These are phyloP conservation scores for Phalanger gymnotis DNA, from an alignment of 2,797 vertebrate genomes.

Conservation along the genomic window DNA sequence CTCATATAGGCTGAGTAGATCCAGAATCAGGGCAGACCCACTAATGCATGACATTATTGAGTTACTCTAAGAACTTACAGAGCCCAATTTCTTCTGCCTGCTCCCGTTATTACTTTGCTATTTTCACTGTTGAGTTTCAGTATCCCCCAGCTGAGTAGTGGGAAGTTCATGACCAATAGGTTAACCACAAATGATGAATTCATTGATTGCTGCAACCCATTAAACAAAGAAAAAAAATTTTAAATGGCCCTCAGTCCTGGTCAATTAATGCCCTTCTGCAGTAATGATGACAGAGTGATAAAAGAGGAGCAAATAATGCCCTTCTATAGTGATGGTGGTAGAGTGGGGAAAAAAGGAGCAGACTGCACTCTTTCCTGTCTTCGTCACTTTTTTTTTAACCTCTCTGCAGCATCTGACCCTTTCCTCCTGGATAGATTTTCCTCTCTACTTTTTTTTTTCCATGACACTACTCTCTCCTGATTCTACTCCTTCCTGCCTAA, in stretches of 20 bases:
- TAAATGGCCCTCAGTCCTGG: not conserved
- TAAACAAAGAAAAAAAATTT: not conserved
- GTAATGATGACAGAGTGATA: not conserved
- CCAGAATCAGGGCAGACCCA: not conserved
- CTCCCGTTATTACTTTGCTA: not conserved
- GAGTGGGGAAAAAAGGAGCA: not conserved
- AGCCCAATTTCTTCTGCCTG: not conserved
- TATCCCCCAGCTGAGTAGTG: not conserved
- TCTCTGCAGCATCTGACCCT: not conserved
- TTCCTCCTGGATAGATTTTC: not conserved
- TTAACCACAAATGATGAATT: not conserved
- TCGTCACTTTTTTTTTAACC: not conserved
- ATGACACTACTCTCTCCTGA: not conserved
- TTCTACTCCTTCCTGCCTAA: not conserved
- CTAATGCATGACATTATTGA: not conserved
- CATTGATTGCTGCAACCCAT: not conserved
- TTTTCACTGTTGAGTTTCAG: constrained; percentile 12
- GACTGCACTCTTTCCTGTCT: not conserved
- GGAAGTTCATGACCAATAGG: not conserved
- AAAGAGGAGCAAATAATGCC: not conserved
- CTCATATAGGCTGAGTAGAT: not conserved
- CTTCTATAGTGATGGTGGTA: not conserved
- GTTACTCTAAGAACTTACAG: not conserved
- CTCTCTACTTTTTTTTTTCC: not conserved
- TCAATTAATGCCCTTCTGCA: not conserved